Evolutionary conservation across 2,888 invertebrate species (phyloP), one percentile per base, ranked within the genome.

Genomic region (Trichacis sp.): DNA sequence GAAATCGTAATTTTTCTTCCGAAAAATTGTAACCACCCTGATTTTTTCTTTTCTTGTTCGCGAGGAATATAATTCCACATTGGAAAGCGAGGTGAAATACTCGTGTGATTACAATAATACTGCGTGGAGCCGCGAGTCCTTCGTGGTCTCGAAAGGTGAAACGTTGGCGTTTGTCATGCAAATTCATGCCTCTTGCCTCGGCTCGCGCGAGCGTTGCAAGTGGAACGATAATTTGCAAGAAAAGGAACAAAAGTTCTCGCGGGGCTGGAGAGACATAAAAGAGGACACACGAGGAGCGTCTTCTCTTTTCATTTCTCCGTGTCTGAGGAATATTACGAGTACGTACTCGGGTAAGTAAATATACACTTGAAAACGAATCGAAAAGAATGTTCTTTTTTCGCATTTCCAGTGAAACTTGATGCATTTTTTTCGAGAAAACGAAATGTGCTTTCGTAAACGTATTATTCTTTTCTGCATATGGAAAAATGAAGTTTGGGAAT

Each of bases 91-190:
- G 43, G 19, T 12, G 43, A 43, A 17, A n/a, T 43, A 43, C 43
- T 43, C 15, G 43, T 19, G 43, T 19, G 17, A 43, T 43, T 43
- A 54, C 46, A 38, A 54, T 54, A 54, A 54, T 54, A 54, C 36
- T 54, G 47, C 47, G 47, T 54, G 43, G 43, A 53, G 45, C 17
- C 45, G 29, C 33, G 38, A 36, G 48, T 51, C 38, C 43, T 54
- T 47, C 54, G 38, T 24, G 46, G 45, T 8, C 46, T 40, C 38
- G 46, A 18, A 54, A 46, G 47, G 54, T 54, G 54, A 54, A 36
- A 33, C 54, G 47, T 36, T 50, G 50, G 56, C 73, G 73, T 73
- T 72, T 73, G 73, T 73, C 71, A 73, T 73, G 73, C 71, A 73
- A 73, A 73, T 73, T 69, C 69, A 69, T 64, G 65, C 72, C 65